These are phyloP conservation scores for Poecilia wingei DNA, from an alignment of 2,797 vertebrate genomes.

Conservation along the genomic window DNA sequence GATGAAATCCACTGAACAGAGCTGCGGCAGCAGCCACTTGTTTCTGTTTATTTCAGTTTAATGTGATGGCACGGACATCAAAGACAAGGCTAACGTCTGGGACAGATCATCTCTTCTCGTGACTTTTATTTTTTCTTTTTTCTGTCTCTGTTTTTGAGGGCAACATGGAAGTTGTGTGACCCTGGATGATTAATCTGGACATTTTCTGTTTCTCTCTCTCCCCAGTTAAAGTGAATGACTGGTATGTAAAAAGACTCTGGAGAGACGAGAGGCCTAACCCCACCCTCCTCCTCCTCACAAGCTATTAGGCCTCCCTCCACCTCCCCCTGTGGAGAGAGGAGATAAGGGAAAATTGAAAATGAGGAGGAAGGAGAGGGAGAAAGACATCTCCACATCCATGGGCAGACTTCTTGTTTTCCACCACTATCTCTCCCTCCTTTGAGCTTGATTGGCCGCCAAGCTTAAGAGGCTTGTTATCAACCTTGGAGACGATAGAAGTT, in stretches of 20 bases:
- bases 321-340: slow-evolving; percentile 68
- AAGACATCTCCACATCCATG: slow-evolving; percentile 58
- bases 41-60: slow-evolving; percentile 58
- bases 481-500: slow-evolving; percentile 74
- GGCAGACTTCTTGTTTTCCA: slow-evolving; percentile 59
- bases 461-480: slow-evolving; percentile 79
- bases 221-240: slow-evolving; percentile 65
- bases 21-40: slow-evolving; percentile 39
- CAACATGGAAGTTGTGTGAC: slow-evolving; percentile 68
- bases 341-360: slow-evolving; percentile 79
- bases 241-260: slow-evolving; percentile 68
- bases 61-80: slow-evolving; percentile 51
- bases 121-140: slow-evolving; percentile 38
- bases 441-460: slow-evolving; percentile 74
- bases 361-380: slow-evolving; percentile 61
- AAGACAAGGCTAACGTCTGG: slow-evolving; percentile 27
- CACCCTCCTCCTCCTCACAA: slow-evolving; percentile 56
- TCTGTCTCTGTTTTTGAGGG: slow-evolving; percentile 47
- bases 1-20: slow-evolving; percentile 18
- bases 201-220: slow-evolving; percentile 32
- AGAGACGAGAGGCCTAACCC: slow-evolving; percentile 49
- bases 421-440: slow-evolving; percentile 71
- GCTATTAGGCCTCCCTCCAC: slow-evolving; percentile 72
- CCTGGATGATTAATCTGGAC: slow-evolving; percentile 64
- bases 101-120: slow-evolving; percentile 17